These are phyloP conservation scores for Mycalesis mineus DNA, from an alignment of 2,888 invertebrate genomes.

Conservation along the genomic window DNA sequence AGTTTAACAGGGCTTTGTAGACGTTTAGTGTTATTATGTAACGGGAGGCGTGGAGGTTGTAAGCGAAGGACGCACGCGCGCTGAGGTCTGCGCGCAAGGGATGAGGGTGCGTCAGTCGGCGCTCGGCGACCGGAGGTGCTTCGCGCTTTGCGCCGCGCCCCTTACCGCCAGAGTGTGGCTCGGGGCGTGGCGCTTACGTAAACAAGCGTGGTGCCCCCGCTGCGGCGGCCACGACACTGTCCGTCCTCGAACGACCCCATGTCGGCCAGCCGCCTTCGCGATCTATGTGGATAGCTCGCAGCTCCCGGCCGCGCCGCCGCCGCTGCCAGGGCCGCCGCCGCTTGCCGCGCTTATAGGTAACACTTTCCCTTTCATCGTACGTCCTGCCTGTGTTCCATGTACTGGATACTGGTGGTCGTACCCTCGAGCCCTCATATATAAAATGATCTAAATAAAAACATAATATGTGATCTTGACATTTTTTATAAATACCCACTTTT, in stretches of 20 bases:
- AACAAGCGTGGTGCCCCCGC: slow-evolving; percentile 67
- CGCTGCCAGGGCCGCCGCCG: slow-evolving; percentile 64
- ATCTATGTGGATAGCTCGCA: slow-evolving; percentile 62
- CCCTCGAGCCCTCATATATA: too few species aligned
- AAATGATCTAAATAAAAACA: too few species aligned
- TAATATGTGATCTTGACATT: too few species aligned
- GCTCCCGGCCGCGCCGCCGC: slow-evolving; percentile 62
- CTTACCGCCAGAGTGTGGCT: slow-evolving; percentile 72
- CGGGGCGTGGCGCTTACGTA: slow-evolving; percentile 79
- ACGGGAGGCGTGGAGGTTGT: slow-evolving; percentile 57
- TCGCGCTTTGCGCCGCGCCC: slow-evolving; percentile 74
- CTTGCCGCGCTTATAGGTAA: slow-evolving; percentile 72
- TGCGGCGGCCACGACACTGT: slow-evolving; percentile 66
- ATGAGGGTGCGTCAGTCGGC: slow-evolving; percentile 69
- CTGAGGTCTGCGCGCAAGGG: slow-evolving; percentile 40
- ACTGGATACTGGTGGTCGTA: too few species aligned
- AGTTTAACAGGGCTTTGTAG: slow-evolving; percentile 42
- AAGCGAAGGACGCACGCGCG: slow-evolving; percentile 61
- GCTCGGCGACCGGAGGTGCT: slow-evolving; percentile 73
- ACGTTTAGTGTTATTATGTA: slow-evolving; percentile 62
- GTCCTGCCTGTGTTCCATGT: too few species aligned
- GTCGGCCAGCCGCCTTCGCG: slow-evolving; percentile 66
- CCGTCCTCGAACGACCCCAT: slow-evolving; percentile 71
- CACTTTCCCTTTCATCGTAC: background rate
- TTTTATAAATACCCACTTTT: too few species aligned